phyloP scores from a whole-genome alignment of 1,140 invertebrate genomes.

The Sarcophaga peregrina region DNA sequence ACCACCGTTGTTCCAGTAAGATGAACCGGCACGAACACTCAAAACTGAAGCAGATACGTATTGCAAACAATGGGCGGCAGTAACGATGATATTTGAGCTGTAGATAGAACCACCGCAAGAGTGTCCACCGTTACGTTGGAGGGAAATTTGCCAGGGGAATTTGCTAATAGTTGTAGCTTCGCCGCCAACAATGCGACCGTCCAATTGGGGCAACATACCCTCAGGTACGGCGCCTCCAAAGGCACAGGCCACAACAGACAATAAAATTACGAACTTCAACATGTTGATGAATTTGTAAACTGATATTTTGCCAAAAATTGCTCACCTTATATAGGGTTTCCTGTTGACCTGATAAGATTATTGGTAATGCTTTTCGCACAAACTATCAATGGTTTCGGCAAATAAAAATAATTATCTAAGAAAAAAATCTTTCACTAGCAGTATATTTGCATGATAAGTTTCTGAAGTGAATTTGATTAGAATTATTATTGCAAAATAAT shows the following conservation, averaged over 20 bases:
- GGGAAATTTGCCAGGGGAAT: slow-evolving; percentile 71
- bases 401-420: too few relatives aligned
- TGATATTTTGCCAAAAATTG: too few relatives aligned
- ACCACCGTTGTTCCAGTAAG: slow-evolving; percentile 46
- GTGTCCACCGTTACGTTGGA: slow-evolving; percentile 68
- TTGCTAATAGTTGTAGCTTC: slow-evolving; percentile 66
- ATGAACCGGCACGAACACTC: slow-evolving; percentile 56
- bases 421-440: too few relatives aligned
- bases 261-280: slow-evolving; percentile 62
- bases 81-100: slow-evolving; percentile 68
- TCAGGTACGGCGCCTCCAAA: slow-evolving; percentile 55
- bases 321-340: too few relatives aligned
- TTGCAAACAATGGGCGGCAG: slow-evolving; percentile 71
- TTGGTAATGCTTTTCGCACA: too few relatives aligned
- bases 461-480: too few relatives aligned
- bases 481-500: too few relatives aligned
- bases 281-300: slow-evolving; percentile 45
- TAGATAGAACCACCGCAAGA: slow-evolving; percentile 72
- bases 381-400: too few relatives aligned
- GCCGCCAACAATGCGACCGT: slow-evolving; percentile 69
- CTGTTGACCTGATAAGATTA: too few relatives aligned
- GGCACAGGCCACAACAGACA: slow-evolving; percentile 58
- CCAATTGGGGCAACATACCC: slow-evolving; percentile 59
- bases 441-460: too few relatives aligned
- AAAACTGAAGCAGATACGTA: slow-evolving; percentile 51